Base-by-base conservation (phyloP, 2,113 vertebrate genomes). In the Corythaeola cristata region DNA sequence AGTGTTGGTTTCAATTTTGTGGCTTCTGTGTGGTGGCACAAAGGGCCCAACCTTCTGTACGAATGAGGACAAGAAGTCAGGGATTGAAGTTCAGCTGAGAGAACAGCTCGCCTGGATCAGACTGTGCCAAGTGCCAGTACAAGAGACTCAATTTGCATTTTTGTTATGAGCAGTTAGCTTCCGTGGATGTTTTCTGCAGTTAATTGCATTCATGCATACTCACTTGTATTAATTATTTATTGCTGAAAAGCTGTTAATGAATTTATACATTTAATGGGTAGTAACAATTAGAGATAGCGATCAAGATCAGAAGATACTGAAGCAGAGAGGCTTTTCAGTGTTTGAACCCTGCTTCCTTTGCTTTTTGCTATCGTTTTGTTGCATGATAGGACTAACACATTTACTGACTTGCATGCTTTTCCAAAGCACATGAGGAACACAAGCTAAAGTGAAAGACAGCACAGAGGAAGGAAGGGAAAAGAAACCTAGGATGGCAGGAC, bases 41-140 rank as follows among this genome's bases (percentile, higher is more conserved):
- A 58, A 41, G 26, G 23, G 5, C 3, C 6, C 21, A 12, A 60
- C 9, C 45, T 64, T 49, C 17, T 41, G 23, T 39, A 15, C 6
- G 47, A 37, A 30, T 18, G 41, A 32, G 47, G 62, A 21, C 7
- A 27, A 16, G 5, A 37, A 27, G 5, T 37, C 12, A 5, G 19
- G 27, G 44, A 5, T 74, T 18, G 28, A n/a, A 63, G 49, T 37
- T 78, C 33, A 24, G 16, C 3, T 32, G 44, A n/a, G 37, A 37
- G 28, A 58, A 12, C 33, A 39, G 44, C 24, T 53, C 13, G n/a
- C 33, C 68, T 37, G 14, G 37, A 27, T n/a, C 37, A 59, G 49
- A 6, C 37, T 0, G 1, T 35, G 37, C 59, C 49, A 53, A 49
- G 22, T n/a, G 32, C 33, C 0, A 4, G 22, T 41, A 3, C 10